Conservation (phyloP, 1,140 invertebrate genomes). For the Chrysoperla carnea region DNA sequence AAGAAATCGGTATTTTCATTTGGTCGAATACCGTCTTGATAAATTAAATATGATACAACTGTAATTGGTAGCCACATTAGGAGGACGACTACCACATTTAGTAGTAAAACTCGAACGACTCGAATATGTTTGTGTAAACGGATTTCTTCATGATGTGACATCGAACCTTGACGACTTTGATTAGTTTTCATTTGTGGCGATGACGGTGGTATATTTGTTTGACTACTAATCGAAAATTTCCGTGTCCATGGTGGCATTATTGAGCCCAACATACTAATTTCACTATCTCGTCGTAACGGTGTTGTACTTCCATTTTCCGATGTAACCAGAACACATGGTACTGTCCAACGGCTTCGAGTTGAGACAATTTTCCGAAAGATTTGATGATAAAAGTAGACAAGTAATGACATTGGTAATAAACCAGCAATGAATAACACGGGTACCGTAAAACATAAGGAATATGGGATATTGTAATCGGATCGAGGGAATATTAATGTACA, state of each 20-base stretch:
- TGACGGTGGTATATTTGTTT: conserved; percentile 8
- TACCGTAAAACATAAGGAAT: conserved; percentile 33
- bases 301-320: conserved; percentile 9
- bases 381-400: conserved; percentile 35
- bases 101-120: conserved; percentile 31
- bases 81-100: conserved; percentile 35
- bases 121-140: conserved; percentile 34
- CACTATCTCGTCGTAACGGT: conserved; percentile 24
- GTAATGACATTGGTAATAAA: conserved; percentile 31
- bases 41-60: conserved; percentile 33
- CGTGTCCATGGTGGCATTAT: conserved; percentile 27
- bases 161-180: conserved; percentile 21
- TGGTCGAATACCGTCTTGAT: conserved; percentile 30
- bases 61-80: conserved; percentile 42
- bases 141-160: conserved; percentile 31
- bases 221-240: conserved; percentile 22
- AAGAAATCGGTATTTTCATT: conserved; percentile 30
- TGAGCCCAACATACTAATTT: conserved; percentile 27
- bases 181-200: background rate
- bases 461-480: conserved; percentile 21
- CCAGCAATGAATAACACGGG: conserved; percentile 29
- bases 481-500: conserved; percentile 37
- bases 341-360: conserved; percentile 29
- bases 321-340: conserved; percentile 25
- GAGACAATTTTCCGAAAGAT: conserved; percentile 36